Conservation (phyloP, 2,888 invertebrate genomes). For the Lacanobia oleracea region DNA sequence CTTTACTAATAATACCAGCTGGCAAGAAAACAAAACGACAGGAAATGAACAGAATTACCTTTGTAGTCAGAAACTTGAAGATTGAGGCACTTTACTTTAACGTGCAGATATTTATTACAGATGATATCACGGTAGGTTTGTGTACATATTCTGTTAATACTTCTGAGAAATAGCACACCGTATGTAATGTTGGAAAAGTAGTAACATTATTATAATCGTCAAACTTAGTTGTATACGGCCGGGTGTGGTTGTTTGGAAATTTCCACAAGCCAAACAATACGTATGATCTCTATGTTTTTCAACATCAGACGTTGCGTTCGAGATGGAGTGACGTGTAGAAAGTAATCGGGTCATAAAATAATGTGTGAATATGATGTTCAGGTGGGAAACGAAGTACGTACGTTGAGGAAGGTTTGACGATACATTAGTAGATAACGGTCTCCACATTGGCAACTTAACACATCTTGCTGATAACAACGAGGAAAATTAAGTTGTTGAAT, state of each 20-base stretch:
- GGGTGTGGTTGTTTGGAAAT: constrained; percentile 81
- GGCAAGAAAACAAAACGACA: constrained; percentile 41
- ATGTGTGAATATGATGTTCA: constrained; percentile 31
- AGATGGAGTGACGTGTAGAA: constrained; percentile 59
- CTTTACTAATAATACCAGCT: constrained; percentile 41
- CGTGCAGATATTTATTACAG: constrained; percentile 44
- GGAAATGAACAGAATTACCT: constrained; percentile 57
- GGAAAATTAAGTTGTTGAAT: not conserved
- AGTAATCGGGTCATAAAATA: constrained; percentile 64
- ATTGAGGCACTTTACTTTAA: constrained; percentile 41
- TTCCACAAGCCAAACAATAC: constrained; percentile 82
- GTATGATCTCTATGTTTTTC: constrained; percentile 73
- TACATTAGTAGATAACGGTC: not conserved
- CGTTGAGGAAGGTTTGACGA: not conserved
- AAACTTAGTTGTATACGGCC: constrained; percentile 53
- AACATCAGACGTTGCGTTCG: constrained; percentile 68
- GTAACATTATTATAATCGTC: constrained; percentile 52
- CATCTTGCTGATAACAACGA: not conserved
- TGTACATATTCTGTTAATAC: constrained; percentile 38
- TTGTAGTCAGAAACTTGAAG: constrained; percentile 43
- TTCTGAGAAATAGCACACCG: constrained; percentile 28
- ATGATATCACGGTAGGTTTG: constrained; percentile 36
- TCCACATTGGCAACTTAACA: not conserved
- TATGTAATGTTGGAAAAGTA: constrained; percentile 39
- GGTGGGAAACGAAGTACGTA: constrained; percentile 5